Evolutionary conservation across 2,888 invertebrate species (phyloP).

Genomic region (Scrobipalpa costella): DNA sequence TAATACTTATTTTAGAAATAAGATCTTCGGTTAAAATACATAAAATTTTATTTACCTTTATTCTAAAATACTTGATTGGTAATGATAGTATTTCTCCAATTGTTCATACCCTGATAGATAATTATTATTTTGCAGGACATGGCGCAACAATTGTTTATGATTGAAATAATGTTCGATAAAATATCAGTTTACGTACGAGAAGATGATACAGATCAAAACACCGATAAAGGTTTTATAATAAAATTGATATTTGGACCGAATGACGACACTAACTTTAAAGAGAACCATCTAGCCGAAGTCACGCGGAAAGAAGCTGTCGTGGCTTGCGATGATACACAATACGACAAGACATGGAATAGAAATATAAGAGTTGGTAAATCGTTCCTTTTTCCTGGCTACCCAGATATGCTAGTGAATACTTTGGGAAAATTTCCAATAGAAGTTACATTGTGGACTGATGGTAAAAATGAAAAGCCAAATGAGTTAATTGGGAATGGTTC

Average conservation of each 20-base stretch:
- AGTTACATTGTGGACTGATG: slow-evolving; percentile 74
- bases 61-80: too few species aligned
- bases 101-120: too few species aligned
- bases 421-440: slow-evolving; percentile 74
- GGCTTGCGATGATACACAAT: slow-evolving; percentile 55
- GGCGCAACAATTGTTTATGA: slow-evolving; percentile 77
- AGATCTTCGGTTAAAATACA: too few species aligned
- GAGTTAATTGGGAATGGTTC: slow-evolving; percentile 69
- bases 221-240: slow-evolving; percentile 69
- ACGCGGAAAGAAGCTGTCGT: slow-evolving; percentile 56
- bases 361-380: slow-evolving; percentile 78
- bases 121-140: slow-evolving; percentile 48
- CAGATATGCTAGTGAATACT: slow-evolving; percentile 67
- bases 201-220: slow-evolving; percentile 53
- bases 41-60: too few species aligned
- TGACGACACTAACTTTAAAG: slow-evolving; percentile 73
- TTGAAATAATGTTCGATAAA: slow-evolving; percentile 80
- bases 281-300: slow-evolving; percentile 63
- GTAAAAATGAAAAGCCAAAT: slow-evolving; percentile 58
- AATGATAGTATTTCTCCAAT: too few species aligned
- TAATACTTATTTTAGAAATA: too few species aligned
- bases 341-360: slow-evolving; percentile 58
- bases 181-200: slow-evolving; percentile 64
- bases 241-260: slow-evolving; percentile 75
- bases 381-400: slow-evolving; percentile 73